A percentile compares a stretch with the other conserved stretches of the same genome.
Evolutionary conservation across 2,797 vertebrate species (phyloP).

Genomic region (Dendrocincla fuliginosa): DNA sequence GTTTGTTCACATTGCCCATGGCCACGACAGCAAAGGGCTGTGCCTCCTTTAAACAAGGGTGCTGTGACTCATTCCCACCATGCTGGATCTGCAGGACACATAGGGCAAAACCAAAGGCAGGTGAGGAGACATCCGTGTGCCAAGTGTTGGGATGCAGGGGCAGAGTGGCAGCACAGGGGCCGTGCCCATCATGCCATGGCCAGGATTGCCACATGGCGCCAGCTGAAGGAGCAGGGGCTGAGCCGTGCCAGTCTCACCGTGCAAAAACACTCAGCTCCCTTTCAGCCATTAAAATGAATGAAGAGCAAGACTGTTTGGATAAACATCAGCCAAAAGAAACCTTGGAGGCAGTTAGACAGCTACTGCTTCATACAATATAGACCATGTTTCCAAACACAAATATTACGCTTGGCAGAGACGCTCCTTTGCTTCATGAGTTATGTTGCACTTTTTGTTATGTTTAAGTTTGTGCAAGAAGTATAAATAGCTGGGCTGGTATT

Average conservation of each 20-base stretch:
- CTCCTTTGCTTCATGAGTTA: constrained; percentile 73
- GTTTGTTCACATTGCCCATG: background rate
- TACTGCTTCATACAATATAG: constrained; percentile 73
- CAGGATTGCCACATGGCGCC: background rate
- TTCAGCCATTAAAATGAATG: constrained; percentile 69
- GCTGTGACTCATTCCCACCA: rapidly evolving
- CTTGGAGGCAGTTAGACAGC: constrained; percentile 70
- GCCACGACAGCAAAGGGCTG: background rate
- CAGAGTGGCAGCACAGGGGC: background rate
- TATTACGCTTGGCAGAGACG: constrained; percentile 77
- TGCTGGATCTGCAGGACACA: background rate
- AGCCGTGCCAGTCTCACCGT: constrained; percentile 20
- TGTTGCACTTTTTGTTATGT: constrained; percentile 67
- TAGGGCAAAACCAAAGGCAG: background rate
- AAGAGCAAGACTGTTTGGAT: constrained; percentile 72
- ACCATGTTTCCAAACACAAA: constrained; percentile 79
- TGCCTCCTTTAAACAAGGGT: background rate
- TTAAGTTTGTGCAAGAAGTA: constrained; percentile 70
- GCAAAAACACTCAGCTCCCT: constrained; percentile 65
- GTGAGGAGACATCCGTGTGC: background rate
- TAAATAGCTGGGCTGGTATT: constrained; percentile 55
- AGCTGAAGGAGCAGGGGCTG: background rate
- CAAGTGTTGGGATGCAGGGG: background rate
- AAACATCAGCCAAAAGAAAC: constrained; percentile 76
- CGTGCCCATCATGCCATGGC: background rate